phyloP scores from a whole-genome alignment of 2,113 vertebrate genomes.

The Cygnus buccinator region DNA sequence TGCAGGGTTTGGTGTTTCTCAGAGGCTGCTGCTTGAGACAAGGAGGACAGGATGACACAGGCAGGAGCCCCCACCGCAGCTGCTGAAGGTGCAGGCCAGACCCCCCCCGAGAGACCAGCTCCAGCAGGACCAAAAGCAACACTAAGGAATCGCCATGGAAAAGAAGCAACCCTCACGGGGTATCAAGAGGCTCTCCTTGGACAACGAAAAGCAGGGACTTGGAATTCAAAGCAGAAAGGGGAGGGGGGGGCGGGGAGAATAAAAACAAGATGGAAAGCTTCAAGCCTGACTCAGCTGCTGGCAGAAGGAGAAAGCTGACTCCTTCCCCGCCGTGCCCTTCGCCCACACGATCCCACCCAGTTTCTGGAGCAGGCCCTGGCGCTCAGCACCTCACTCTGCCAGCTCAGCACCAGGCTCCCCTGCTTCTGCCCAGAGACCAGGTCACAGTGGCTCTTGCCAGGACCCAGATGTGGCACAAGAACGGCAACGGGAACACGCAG shows the following conservation, averaged over 20 bases:
- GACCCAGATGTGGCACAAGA: not conserved
- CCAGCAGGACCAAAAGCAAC: not conserved
- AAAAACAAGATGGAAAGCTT: not conserved
- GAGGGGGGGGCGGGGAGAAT: too few relatives aligned
- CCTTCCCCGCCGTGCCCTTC: not conserved
- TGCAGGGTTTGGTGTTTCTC: not conserved
- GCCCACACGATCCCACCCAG: not conserved
- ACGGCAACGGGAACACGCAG: not conserved
- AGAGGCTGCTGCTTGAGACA: not conserved
- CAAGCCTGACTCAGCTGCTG: not conserved
- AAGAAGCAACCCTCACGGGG: fast-evolving
- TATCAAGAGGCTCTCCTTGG: not conserved
- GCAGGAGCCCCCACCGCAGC: not conserved
- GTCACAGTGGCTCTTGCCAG: not conserved
- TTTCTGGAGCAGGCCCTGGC: not conserved
- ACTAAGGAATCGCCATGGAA: fast-evolving
- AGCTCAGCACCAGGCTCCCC: not conserved
- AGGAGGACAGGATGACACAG: not conserved
- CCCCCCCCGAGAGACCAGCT: not conserved
- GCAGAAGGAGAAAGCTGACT: not conserved
- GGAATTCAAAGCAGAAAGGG: not conserved
- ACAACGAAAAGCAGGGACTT: not conserved
- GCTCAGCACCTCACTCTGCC: not conserved
- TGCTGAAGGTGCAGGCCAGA: not conserved
- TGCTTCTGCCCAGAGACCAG: not conserved